These are phyloP conservation scores for Baronia brevicornis DNA, from an alignment of 2,888 invertebrate genomes.

Conservation along the genomic window DNA sequence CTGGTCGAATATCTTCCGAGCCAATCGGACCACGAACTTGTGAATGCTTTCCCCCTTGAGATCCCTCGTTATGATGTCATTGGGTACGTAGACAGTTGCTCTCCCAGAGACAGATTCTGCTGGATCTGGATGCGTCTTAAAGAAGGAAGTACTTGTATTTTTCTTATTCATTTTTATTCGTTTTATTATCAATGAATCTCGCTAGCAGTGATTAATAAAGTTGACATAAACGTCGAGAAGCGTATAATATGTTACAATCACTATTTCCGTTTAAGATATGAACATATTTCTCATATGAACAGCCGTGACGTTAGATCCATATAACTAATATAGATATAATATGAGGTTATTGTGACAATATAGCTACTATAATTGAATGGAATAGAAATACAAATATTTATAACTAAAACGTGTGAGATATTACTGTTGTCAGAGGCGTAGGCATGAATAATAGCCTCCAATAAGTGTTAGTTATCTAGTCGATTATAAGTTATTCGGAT, in stretches of 20 bases:
- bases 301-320: slow-evolving; percentile 18
- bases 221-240: slow-evolving; percentile 2
- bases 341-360: slow-evolving; percentile 8
- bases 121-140: too few species aligned
- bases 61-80: too few species aligned
- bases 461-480: too few species aligned
- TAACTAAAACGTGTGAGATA: slow-evolving; percentile 4
- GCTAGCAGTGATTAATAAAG: slow-evolving; percentile 8
- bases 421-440: too few species aligned
- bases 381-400: slow-evolving; percentile 6
- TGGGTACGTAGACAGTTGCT: too few species aligned
- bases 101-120: too few species aligned
- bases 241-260: slow-evolving; percentile 6
- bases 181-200: slow-evolving; percentile 9
- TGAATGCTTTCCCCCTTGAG: too few species aligned
- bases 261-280: slow-evolving; percentile 17
- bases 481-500: too few species aligned
- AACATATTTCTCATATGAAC: slow-evolving; percentile 37
- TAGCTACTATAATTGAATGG: slow-evolving; percentile 1
- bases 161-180: slow-evolving; percentile 8
- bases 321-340: slow-evolving; percentile 17
- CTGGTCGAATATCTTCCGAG: too few species aligned
- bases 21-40: too few species aligned
- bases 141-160: slow-evolving; percentile 5
- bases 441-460: too few species aligned